Conservation (phyloP, 2,113 vertebrate species). For the Arothron firmamentum region DNA sequence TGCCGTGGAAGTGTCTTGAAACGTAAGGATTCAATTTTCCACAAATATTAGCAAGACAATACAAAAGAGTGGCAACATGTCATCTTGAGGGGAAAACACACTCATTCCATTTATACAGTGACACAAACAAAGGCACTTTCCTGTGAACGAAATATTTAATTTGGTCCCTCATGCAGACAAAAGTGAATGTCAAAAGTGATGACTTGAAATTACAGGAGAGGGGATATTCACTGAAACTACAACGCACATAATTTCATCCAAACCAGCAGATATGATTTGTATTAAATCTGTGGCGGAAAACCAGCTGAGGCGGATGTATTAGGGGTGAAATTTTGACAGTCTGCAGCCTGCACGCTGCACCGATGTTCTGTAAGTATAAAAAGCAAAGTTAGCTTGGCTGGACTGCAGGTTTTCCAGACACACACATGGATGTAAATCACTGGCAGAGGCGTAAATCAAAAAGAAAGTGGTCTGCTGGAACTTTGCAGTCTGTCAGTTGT, state of each 20-base stretch:
- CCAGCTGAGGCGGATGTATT: not conserved
- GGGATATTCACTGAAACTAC: no score
- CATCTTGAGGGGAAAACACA: not conserved
- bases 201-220: no score
- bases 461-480: slow-evolving; percentile 38
- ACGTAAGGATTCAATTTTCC: slow-evolving; percentile 38
- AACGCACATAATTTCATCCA: no score
- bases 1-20: slow-evolving; percentile 29
- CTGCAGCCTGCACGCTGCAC: slow-evolving; percentile 11
- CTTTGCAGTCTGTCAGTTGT: slow-evolving; percentile 65
- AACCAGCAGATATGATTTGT: no score
- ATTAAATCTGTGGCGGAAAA: no score
- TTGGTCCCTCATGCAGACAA: not conserved
- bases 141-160: not conserved
- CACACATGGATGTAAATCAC: slow-evolving; percentile 52
- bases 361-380: slow-evolving; percentile 31
- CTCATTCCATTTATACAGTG: not conserved
- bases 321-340: slow-evolving; percentile 30
- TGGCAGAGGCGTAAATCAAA: slow-evolving; percentile 53
- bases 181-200: no score
- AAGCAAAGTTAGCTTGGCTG: slow-evolving; percentile 23
- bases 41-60: not conserved
- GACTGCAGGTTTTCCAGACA: slow-evolving; percentile 37
- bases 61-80: not conserved
- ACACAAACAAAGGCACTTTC: not conserved